Conservation (phyloP, 1,140 invertebrate genomes). For the Temnothorax longispinosus region DNA sequence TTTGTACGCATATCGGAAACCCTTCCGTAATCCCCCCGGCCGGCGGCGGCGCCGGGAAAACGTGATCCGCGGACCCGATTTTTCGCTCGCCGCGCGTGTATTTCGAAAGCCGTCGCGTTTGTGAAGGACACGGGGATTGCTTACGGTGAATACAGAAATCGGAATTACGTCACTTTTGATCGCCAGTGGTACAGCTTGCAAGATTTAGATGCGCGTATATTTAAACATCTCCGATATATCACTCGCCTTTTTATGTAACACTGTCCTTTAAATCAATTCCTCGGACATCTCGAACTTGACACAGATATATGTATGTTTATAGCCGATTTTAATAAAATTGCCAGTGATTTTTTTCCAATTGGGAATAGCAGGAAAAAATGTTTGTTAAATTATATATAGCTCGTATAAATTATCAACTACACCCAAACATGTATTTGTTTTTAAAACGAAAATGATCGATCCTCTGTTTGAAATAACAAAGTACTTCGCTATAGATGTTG, state of each 20-base stretch:
- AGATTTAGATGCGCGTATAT: not conserved
- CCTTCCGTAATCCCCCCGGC: conserved; percentile 27
- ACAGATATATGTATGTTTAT: not conserved
- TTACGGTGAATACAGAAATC: conserved; percentile 20
- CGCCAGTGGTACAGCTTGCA: not conserved
- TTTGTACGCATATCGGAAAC: conserved; percentile 49
- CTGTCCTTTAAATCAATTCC: not conserved
- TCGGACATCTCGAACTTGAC: not conserved
- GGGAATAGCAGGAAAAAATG: not conserved
- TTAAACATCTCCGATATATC: not conserved
- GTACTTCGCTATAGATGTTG: not conserved
- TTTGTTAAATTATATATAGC: too few species aligned
- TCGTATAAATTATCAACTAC: not conserved
- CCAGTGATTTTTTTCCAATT: not conserved
- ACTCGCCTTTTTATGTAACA: not conserved
- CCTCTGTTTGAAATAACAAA: not conserved
- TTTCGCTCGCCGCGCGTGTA: conserved; percentile 18
- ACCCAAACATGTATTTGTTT: not conserved
- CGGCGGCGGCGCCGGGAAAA: not conserved
- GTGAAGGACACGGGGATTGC: not conserved
- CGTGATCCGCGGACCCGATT: conserved; percentile 50
- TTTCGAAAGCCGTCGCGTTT: not conserved
- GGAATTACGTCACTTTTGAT: conserved; percentile 20
- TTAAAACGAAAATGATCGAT: not conserved
- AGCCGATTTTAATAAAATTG: not conserved